Evolutionary conservation across 2,797 vertebrate species (phyloP).

Genomic region (Mormyrus proboscirostris): DNA sequence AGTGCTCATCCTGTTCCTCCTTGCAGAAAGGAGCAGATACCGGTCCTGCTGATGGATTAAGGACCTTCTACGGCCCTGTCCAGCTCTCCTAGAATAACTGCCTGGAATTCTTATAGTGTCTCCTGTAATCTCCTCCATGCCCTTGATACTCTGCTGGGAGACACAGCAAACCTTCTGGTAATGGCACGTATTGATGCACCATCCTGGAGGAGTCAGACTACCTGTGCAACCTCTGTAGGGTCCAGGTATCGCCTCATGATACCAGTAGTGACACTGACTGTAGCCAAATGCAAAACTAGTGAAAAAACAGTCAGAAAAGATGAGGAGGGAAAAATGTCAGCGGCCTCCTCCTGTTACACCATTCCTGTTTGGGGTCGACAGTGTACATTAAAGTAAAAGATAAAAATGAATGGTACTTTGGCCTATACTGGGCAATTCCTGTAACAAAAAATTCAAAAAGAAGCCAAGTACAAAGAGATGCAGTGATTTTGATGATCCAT

Average conservation of each 20-base stretch:
- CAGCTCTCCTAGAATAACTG: no score
- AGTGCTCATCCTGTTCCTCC: no score
- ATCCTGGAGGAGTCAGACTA: no score
- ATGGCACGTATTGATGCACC: no score
- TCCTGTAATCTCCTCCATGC: neutral
- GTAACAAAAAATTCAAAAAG: neutral
- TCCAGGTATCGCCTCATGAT: no score
- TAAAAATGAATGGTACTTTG: neutral
- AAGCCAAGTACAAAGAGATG: neutral
- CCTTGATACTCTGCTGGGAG: no score
- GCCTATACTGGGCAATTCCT: neutral
- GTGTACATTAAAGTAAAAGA: neutral
- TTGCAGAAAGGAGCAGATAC: no score
- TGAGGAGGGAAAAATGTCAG: no score
- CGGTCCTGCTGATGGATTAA: neutral
- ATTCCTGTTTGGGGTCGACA: no score
- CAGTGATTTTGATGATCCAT: neutral
- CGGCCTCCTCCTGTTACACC: no score
- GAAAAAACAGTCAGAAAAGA: neutral
- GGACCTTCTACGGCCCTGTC: neutral
- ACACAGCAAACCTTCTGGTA: neutral
- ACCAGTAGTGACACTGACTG: neutral
- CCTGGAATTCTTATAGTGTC: no score
- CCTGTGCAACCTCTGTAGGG: neutral
- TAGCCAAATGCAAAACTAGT: neutral